Percentiles rank a stretch among this genome's conserved stretches.
Evolutionary conservation across 2,888 invertebrate species (phyloP).

Genomic region (Agelastica alni): DNA sequence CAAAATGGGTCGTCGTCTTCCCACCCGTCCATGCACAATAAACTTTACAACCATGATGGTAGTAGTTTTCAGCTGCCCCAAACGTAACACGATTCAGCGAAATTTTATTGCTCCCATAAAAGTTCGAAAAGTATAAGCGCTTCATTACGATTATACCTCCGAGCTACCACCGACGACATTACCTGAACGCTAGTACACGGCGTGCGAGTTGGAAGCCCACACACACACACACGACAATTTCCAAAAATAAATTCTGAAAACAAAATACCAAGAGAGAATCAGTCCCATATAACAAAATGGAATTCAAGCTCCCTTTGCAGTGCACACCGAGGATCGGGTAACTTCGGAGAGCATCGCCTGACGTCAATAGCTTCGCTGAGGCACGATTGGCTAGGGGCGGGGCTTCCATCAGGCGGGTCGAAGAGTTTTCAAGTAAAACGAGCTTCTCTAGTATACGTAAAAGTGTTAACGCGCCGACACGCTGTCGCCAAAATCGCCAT

Average conservation of each 20-base stretch:
- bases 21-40: not conserved
- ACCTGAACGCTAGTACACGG: slow-evolving; percentile 5
- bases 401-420: slow-evolving; percentile 49
- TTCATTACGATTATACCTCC: not conserved
- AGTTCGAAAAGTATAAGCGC: slow-evolving; percentile 7
- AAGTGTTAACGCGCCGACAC: slow-evolving; percentile 45
- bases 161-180: slow-evolving; percentile 6
- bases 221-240: slow-evolving; percentile 20
- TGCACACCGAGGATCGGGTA: slow-evolving; percentile 39
- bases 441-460: slow-evolving; percentile 46
- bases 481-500: slow-evolving; percentile 38
- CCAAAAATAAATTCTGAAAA: slow-evolving; percentile 40
- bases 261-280: slow-evolving; percentile 30
- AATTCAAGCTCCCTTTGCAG: slow-evolving; percentile 44
- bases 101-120: slow-evolving; percentile 17
- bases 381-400: slow-evolving; percentile 51
- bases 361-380: slow-evolving; percentile 46
- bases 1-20: slow-evolving; percentile 7
- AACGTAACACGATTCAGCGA: not conserved
- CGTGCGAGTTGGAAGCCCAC: not conserved
- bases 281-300: slow-evolving; percentile 52
- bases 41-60: slow-evolving; percentile 9
- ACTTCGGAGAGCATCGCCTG: slow-evolving; percentile 44
- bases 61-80: slow-evolving; percentile 1
- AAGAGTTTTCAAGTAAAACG: slow-evolving; percentile 44